Evolutionary conservation across 2,797 vertebrate genomes (phyloP).

Genomic region (Gallinago solitaria): DNA sequence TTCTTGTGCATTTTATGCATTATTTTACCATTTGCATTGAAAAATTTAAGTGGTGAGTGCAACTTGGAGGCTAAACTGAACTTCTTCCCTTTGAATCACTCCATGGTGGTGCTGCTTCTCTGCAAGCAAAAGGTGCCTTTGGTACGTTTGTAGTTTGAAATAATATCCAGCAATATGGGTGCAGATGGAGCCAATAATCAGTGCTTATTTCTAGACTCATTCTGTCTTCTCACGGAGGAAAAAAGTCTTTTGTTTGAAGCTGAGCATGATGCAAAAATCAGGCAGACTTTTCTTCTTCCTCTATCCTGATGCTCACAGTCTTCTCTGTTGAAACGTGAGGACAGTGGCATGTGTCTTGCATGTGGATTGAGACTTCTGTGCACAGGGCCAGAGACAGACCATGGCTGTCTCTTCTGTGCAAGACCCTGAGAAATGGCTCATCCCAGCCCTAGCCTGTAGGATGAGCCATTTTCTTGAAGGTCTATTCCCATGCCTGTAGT

Average conservation of each 20-base stretch:
- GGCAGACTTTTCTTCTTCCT: not conserved
- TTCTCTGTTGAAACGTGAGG: not conserved
- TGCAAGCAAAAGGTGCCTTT: not conserved
- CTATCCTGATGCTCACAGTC: not conserved
- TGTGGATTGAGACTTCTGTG: fast-evolving
- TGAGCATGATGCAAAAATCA: not conserved
- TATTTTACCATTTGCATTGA: not conserved
- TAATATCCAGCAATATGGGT: not conserved
- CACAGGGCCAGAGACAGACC: fast-evolving
- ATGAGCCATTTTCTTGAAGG: fast-evolving
- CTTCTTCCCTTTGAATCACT: not conserved
- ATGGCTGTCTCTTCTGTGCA: not conserved
- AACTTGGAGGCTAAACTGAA: not conserved
- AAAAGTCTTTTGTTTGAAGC: not conserved
- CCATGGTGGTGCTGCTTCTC: not conserved
- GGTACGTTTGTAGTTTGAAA: not conserved
- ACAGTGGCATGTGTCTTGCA: not conserved
- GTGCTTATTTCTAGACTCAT: not conserved
- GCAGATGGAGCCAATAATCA: not conserved
- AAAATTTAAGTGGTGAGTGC: not conserved
- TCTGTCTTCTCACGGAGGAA: not conserved
- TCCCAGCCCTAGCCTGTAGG: not conserved
- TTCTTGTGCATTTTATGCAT: not conserved
- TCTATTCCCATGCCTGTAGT: not conserved
- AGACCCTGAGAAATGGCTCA: not conserved